Base-by-base conservation (phyloP, 1,140 invertebrate species). In the Heliconius eleuchia region DNA sequence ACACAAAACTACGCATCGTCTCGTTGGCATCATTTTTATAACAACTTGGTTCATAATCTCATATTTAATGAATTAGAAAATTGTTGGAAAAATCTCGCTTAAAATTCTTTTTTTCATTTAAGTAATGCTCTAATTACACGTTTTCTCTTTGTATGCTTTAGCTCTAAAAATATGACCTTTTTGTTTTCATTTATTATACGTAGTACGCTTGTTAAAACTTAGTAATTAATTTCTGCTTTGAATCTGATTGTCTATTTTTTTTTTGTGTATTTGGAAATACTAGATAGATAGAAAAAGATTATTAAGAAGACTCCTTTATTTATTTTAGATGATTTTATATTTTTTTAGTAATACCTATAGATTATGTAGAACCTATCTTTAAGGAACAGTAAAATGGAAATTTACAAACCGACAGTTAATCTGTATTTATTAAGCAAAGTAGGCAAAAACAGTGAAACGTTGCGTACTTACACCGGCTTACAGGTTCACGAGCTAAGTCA, bases 401-500 rank as follows among this genome's bases (percentile, higher is more conserved):
- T 1, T 7, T 37, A 34, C 16, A 71, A 16, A 71, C 8, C 70
- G 27, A n/a, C 27, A 71, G 8, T 18, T 74, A 50, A 78, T 79
- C 23, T 74, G 77, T 82, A 74, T 80, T 82, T 84, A 80, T 82
- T 80, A 82, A 82, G 72, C 7, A 19, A 73, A 79, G 73, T 80
- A 84, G 76, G 16, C 52, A 77, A 72, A 76, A 77, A 77, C 76
- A 71, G 50, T 55, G 50, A 74, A 34, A 71, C 39, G 16, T 52
- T 30, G n/a, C 52, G 80, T 80, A 80, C 80, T 84, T 78, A 82
- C 76, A 82, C 73, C 60, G n/a, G 34, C 75, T 72, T 72, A 72
- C 71, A 37, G 76, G 76, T 78, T 79, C 76, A 77, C 81, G 82
- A 87, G 88, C 83, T 80, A 83, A 88, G 86, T 89, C 87, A 90